Percentiles rank a stretch among this genome's conserved stretches.
Conservation (phyloP, 2,113 vertebrate species). For the Bungarus multicinctus region DNA sequence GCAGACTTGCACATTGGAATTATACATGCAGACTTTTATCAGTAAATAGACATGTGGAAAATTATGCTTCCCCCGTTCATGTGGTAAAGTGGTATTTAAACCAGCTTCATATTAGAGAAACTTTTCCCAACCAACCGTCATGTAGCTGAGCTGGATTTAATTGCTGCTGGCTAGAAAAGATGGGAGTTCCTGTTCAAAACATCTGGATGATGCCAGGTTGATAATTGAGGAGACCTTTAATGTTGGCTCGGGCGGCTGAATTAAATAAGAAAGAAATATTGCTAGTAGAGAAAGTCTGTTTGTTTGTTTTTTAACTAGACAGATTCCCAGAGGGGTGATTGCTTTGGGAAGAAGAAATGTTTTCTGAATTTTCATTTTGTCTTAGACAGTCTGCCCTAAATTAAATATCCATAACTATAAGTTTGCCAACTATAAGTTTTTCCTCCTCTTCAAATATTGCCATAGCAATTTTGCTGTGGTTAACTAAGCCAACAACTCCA, state of each 20-base stretch:
- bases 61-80: background rate
- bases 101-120: background rate
- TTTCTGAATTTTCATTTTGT: constrained; percentile 6
- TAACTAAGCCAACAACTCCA: constrained; percentile 7
- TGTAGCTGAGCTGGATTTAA: background rate
- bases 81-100: background rate
- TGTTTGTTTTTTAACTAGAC: background rate
- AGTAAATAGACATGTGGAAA: background rate
- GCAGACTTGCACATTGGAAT: background rate
- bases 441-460: background rate
- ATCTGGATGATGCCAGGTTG: background rate
- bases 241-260: background rate
- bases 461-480: background rate
- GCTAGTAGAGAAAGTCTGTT: background rate
- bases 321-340: background rate
- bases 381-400: constrained; percentile 26
- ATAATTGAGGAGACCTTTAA: background rate
- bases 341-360: constrained; percentile 14
- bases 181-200: background rate
- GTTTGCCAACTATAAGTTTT: background rate
- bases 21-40: background rate
- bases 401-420: background rate
- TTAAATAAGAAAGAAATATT: background rate
- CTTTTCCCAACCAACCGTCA: background rate
- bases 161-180: background rate